Percentiles rank a stretch among this genome's conserved stretches.
These are phyloP conservation scores for Vombatus ursinus DNA, from an alignment of 2,113 vertebrate genomes.

Conservation along the genomic window DNA sequence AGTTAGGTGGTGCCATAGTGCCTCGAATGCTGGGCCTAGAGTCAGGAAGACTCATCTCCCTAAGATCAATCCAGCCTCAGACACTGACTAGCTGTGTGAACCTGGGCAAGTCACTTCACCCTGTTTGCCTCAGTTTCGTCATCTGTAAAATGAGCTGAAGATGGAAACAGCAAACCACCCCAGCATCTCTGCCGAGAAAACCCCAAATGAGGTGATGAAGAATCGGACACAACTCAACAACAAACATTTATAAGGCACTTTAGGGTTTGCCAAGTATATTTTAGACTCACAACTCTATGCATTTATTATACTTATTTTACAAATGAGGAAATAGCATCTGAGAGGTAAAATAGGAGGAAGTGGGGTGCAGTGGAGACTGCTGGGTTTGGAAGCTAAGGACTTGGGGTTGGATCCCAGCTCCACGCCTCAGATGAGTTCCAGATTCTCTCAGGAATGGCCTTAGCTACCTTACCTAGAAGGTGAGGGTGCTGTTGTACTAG, in stretches of 20 bases:
- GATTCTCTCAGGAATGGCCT: not conserved
- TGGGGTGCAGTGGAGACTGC: not conserved
- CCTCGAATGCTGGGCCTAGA: too few relatives aligned
- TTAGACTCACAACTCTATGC: not conserved
- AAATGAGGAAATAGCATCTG: not conserved
- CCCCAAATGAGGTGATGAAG: too few relatives aligned
- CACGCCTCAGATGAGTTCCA: too few relatives aligned
- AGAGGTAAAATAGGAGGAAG: not conserved
- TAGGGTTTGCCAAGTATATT: not conserved
- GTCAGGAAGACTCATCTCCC: too few relatives aligned
- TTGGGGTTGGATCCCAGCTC: not conserved
- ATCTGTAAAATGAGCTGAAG: not conserved
- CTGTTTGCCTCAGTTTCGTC: not conserved
- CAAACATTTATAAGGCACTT: not conserved
- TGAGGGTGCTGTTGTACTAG: too few relatives aligned
- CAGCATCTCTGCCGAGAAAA: not conserved
- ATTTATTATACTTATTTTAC: not conserved
- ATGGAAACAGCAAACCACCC: not conserved
- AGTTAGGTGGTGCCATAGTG: not conserved
- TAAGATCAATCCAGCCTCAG: too few relatives aligned
- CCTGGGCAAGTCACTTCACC: too few relatives aligned
- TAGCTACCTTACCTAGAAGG: too few relatives aligned
- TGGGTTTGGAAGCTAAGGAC: not conserved
- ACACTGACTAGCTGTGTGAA: not conserved
- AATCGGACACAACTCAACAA: too few relatives aligned